Evolutionary conservation across 2,888 invertebrate genomes (phyloP).

Genomic region (Chymomyza caudatula): DNA sequence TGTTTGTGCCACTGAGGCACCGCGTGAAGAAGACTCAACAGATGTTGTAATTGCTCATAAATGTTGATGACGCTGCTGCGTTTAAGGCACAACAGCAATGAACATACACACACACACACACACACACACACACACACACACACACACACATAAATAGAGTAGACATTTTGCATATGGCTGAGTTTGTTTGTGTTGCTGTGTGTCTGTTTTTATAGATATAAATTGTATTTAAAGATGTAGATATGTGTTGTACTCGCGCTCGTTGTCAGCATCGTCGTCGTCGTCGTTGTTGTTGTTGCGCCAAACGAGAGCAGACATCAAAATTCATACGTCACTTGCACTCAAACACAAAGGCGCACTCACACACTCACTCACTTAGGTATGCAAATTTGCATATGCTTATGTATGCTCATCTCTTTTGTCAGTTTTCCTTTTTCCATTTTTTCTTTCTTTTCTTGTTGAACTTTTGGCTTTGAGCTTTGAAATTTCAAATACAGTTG

Average conservation of each 20-base stretch:
- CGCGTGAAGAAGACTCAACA: slow-evolving; percentile 64
- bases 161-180: slow-evolving; percentile 57
- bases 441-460: slow-evolving; percentile 5
- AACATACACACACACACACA: slow-evolving; percentile 12
- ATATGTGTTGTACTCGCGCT: slow-evolving; percentile 11
- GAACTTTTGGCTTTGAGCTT: slow-evolving; percentile 15
- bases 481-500: slow-evolving; percentile 37
- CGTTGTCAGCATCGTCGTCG: background rate
- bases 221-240: slow-evolving; percentile 55
- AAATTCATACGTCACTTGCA: slow-evolving; percentile 64
- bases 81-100: slow-evolving; percentile 42
- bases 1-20: slow-evolving; percentile 16
- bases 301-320: slow-evolving; percentile 42
- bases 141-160: background rate
- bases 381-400: slow-evolving; percentile 58
- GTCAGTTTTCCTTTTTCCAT: slow-evolving; percentile 14
- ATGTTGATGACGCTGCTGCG: slow-evolving; percentile 69
- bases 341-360: slow-evolving; percentile 2
- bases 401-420: slow-evolving; percentile 24
- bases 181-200: slow-evolving; percentile 17
- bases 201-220: slow-evolving; percentile 25
- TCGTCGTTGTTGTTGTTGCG: slow-evolving; percentile 3
- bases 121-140: slow-evolving; percentile 14
- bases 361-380: slow-evolving; percentile 7
- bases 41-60: slow-evolving; percentile 75